These are phyloP conservation scores for Misgurnus anguillicaudatus DNA, from an alignment of 2,113 vertebrate genomes.

Conservation along the genomic window DNA sequence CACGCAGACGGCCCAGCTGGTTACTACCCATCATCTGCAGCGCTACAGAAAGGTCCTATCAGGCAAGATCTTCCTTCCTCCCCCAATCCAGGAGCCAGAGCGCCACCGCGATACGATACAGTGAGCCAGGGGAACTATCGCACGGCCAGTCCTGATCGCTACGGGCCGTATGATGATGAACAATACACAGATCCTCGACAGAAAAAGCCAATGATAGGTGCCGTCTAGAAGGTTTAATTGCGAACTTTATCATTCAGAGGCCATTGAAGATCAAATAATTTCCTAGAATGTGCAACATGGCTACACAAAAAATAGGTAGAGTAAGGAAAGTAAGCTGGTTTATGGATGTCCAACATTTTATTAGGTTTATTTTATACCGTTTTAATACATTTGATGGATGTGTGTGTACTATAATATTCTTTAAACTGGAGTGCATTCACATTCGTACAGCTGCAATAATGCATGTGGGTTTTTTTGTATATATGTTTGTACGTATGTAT, in stretches of 20 bases:
- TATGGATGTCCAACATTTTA: background rate
- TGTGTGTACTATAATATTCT: background rate
- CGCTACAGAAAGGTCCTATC: slow-evolving; percentile 74
- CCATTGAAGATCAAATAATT: background rate
- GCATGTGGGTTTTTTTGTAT: background rate
- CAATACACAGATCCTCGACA: slow-evolving; percentile 79
- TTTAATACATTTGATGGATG: too few relatives aligned
- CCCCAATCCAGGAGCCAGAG: slow-evolving; percentile 66
- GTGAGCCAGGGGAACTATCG: slow-evolving; percentile 60
- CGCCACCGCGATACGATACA: slow-evolving; percentile 69
- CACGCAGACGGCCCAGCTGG: slow-evolving; percentile 60
- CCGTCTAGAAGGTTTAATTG: slow-evolving; percentile 72
- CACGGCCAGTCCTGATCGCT: slow-evolving; percentile 73
- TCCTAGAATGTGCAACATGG: background rate
- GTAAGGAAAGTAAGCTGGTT: background rate
- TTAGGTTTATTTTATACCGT: too few relatives aligned
- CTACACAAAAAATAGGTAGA: background rate
- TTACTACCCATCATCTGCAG: slow-evolving; percentile 67
- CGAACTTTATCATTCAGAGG: background rate
- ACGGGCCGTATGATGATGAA: slow-evolving; percentile 65
- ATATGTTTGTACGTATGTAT: background rate
- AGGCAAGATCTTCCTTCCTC: slow-evolving; percentile 85
- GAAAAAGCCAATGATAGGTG: slow-evolving; percentile 88
- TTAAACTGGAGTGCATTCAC: background rate
- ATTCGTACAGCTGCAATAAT: background rate